Base-by-base conservation (phyloP, 2,113 vertebrate genomes). In the Dolichallabes microphthalmus region DNA sequence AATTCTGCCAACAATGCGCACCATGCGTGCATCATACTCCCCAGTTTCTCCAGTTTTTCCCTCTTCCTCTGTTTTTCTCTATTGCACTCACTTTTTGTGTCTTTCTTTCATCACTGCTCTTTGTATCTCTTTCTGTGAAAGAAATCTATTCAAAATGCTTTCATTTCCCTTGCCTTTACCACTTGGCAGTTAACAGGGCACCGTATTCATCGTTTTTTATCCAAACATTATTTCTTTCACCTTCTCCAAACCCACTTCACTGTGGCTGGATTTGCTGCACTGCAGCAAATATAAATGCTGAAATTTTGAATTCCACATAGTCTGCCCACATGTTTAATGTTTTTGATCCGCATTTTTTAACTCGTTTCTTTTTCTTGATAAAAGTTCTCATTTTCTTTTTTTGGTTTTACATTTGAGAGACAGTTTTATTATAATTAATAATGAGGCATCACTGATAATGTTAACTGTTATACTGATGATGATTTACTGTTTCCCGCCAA, bases 181-280 rank as follows among this genome's bases (percentile, higher is more conserved):
- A 66, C 82, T 87, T 88, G 88, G 88, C 88, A 88, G 82, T 68
- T 63, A 85, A 79, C 84, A 35, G 66, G 66, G 52, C 85, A 82
- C 85, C 85, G 76, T 87, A 86, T 88, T 88, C 85, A 88, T 88
- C 78, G 80, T 39, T 66, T 60, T 86, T 60, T 61, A 75, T 81
- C 76, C 73, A 79, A 53, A 71, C 64, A 60, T 86, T 82, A 73
- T 84, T 88, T 52, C 58, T 12, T 50, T 25, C 45, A 63, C 14
- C 76, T 32, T 45, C 19, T 63, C 30, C 55, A 32, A 68, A 66
- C 39, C 50, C 25, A 27, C 32, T 63, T 63, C 85, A 74, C 57
- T 74, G 68, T 55, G 58, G 53, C 39, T 76, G 35, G 15, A 19
- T 63, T 66, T 71, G 35, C 35, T 80, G 32, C 50, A 0, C 17